Evolutionary conservation across 2,113 vertebrate genomes (phyloP).

Genomic region (Pteruthius melanotis): DNA sequence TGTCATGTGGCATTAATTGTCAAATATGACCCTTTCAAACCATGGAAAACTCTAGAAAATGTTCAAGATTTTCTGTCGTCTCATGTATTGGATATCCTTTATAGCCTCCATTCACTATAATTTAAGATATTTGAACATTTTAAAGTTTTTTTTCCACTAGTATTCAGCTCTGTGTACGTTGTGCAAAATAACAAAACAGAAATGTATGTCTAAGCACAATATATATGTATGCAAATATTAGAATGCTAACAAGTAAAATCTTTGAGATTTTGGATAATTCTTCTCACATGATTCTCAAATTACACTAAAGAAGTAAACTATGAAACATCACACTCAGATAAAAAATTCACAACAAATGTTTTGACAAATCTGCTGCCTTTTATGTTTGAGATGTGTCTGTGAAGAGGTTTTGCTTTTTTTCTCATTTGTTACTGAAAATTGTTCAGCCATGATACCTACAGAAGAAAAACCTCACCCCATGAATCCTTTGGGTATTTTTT

Average conservation of each 20-base stretch:
- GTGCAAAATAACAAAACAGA: not conserved
- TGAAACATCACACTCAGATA: not conserved
- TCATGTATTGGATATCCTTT: not conserved
- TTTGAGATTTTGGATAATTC: not conserved
- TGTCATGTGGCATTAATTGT: not conserved
- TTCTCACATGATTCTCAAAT: not conserved
- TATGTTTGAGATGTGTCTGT: not conserved
- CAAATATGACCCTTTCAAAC: not conserved
- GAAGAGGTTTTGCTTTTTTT: not conserved
- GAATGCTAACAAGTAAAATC: not conserved
- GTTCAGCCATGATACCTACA: not conserved
- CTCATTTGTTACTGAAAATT: not conserved
- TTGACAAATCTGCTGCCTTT: not conserved
- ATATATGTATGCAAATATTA: not conserved
- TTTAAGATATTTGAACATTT: not conserved
- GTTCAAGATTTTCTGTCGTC: not conserved
- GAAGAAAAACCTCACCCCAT: not conserved
- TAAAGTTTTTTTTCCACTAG: not conserved
- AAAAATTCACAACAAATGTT: not conserved
- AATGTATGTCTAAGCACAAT: not conserved
- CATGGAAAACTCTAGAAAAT: not conserved
- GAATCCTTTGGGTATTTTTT: not conserved
- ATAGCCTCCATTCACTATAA: fast-evolving
- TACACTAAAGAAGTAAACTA: not conserved
- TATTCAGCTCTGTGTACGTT: not conserved